Percentiles rank a stretch among this genome's conserved stretches.
These are phyloP conservation scores for Toxotes lorentzi DNA, from an alignment of 2,797 vertebrate species.

Conservation along the genomic window DNA sequence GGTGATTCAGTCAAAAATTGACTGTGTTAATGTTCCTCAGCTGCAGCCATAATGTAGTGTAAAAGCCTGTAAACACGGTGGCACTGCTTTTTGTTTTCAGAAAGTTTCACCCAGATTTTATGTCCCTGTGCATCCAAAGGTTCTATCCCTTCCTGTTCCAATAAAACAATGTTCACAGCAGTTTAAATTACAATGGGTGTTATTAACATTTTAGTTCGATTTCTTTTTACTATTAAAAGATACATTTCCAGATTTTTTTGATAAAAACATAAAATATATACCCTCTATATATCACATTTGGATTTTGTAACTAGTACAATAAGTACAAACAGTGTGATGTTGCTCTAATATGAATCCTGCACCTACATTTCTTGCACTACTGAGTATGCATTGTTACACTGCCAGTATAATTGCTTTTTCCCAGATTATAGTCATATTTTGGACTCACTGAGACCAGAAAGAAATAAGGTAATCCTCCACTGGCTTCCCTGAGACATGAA, in stretches of 20 bases:
- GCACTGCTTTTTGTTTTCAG: background rate
- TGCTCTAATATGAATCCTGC: background rate
- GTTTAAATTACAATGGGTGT: background rate
- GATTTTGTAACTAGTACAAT: background rate
- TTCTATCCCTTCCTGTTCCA: background rate
- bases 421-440: slow-evolving; percentile 11
- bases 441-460: background rate
- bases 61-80: background rate
- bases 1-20: background rate
- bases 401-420: background rate
- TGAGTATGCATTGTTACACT: background rate
- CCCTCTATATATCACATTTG: background rate
- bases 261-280: background rate
- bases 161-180: slow-evolving; percentile 1
- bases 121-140: background rate
- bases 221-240: background rate
- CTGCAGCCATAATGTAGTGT: background rate
- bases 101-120: background rate
- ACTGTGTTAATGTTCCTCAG: background rate
- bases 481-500: slow-evolving; percentile 15
- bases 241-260: background rate
- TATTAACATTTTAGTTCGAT: background rate
- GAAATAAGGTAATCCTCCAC: slow-evolving; percentile 10
- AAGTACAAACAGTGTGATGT: background rate
- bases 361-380: background rate